A percentile compares a stretch with the other conserved stretches of the same genome.
Conservation (phyloP, 2,888 invertebrate genomes). For the Apotomis turbidana region DNA sequence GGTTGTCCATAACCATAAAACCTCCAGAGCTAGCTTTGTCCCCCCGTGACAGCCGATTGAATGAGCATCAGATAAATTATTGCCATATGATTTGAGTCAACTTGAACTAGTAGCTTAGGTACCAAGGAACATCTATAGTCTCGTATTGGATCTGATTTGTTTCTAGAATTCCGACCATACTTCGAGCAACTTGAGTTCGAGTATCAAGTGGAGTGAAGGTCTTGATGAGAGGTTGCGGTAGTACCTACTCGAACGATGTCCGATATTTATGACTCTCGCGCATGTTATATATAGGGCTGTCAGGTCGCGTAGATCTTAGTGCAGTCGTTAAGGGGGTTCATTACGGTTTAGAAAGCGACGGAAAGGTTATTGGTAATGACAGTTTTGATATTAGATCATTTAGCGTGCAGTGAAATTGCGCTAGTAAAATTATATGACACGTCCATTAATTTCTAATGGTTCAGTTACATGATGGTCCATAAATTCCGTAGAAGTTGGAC, state of each 20-base stretch:
- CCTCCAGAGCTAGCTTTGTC: conserved; percentile 55
- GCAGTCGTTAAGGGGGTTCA: conserved; percentile 34
- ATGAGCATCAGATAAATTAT: conserved; percentile 61
- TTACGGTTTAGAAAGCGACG: conserved; percentile 35
- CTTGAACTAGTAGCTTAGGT: conserved; percentile 22
- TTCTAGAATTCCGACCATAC: conserved; percentile 5
- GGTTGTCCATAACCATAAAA: conserved; percentile 68
- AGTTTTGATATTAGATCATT: conserved; percentile 35
- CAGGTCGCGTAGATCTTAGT: conserved; percentile 37
- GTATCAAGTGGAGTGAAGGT: conserved; percentile 5
- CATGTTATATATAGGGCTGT: conserved; percentile 37
- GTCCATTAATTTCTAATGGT: conserved; percentile 15
- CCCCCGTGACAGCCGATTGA: conserved; percentile 58
- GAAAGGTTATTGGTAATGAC: conserved; percentile 41
- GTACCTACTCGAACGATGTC: conserved; percentile 2
- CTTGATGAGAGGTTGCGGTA: conserved; percentile 25
- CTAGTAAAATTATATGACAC: conserved; percentile 17
- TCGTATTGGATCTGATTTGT: conserved; percentile 12
- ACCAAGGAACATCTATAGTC: not conserved
- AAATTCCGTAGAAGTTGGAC: conserved; percentile 7
- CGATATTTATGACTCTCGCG: conserved; percentile 30
- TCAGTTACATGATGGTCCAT: conserved; percentile 19
- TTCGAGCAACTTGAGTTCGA: not conserved
- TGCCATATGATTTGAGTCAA: conserved; percentile 53
- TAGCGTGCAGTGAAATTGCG: conserved; percentile 25